Evolutionary conservation across 2,888 invertebrate genomes (phyloP).

Genomic region (Heliconius cydno): DNA sequence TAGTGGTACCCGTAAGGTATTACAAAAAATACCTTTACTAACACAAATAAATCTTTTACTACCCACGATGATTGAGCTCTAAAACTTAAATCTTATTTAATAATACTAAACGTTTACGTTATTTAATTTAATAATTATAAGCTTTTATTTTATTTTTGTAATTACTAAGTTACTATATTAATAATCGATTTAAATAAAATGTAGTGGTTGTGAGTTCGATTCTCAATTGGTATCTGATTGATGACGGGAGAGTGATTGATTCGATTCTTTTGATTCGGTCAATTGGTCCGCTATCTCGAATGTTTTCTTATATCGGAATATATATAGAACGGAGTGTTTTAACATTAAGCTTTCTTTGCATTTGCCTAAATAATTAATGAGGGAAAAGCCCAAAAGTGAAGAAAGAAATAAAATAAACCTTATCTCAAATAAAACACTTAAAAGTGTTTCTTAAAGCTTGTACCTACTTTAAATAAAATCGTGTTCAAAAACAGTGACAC

Average conservation of each 20-base stretch:
- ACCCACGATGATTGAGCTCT: too few relatives aligned
- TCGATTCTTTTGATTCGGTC: neutral
- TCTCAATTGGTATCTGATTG: neutral
- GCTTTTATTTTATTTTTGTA: too few relatives aligned
- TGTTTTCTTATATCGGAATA: too few relatives aligned
- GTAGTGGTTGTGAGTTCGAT: neutral
- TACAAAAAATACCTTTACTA: neutral
- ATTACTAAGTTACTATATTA: too few relatives aligned
- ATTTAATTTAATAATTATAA: neutral
- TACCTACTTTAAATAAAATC: neutral
- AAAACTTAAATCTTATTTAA: too few relatives aligned
- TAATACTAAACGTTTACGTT: neutral
- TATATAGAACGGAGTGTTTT: neutral
- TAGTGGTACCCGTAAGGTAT: conserved; percentile 18
- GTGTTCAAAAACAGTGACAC: conserved; percentile 30
- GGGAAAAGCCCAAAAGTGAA: neutral
- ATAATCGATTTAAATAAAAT: too few relatives aligned
- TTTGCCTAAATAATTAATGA: neutral
- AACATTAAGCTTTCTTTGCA: neutral
- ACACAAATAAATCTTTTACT: neutral
- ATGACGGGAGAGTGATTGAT: neutral
- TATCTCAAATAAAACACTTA: neutral
- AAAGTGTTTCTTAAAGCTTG: conserved; percentile 11
- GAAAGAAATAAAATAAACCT: neutral
- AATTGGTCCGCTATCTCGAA: too few relatives aligned